Evolutionary conservation across 2,113 vertebrate genomes (phyloP).

Genomic region (Aegypius monachus): DNA sequence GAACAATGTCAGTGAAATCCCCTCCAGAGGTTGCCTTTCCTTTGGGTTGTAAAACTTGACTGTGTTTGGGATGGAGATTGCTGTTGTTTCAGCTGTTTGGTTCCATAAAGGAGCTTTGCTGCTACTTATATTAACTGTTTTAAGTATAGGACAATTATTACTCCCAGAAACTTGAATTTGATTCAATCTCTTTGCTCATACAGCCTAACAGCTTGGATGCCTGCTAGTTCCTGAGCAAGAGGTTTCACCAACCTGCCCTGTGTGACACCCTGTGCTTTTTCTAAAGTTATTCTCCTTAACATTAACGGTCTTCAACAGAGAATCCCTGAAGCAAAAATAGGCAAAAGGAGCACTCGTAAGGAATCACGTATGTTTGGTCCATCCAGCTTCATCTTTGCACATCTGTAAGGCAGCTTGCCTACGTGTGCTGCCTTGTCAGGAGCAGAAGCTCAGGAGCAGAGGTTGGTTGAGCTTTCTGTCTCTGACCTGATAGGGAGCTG

Average conservation of each 20-base stretch:
- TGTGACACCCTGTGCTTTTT: neutral
- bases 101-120: neutral
- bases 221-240: neutral
- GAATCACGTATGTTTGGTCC: neutral
- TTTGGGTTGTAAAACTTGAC: neutral
- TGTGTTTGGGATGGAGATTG: neutral
- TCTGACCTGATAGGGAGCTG: neutral
- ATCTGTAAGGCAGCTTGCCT: fast-evolving
- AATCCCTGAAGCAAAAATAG: neutral
- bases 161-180: neutral
- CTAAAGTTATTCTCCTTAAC: neutral
- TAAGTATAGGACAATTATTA: neutral
- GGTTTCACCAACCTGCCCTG: neutral
- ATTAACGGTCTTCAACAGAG: fast-evolving
- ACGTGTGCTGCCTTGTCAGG: neutral
- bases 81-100: neutral
- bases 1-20: neutral
- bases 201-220: neutral
- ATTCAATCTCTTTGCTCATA: neutral
- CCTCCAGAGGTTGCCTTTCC: neutral
- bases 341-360: neutral
- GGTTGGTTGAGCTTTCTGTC: neutral
- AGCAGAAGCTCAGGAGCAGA: neutral
- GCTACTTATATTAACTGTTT: neutral
- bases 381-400: neutral